These are phyloP conservation scores for Brenthis ino DNA, from an alignment of 2,888 invertebrate genomes.

Conservation along the genomic window DNA sequence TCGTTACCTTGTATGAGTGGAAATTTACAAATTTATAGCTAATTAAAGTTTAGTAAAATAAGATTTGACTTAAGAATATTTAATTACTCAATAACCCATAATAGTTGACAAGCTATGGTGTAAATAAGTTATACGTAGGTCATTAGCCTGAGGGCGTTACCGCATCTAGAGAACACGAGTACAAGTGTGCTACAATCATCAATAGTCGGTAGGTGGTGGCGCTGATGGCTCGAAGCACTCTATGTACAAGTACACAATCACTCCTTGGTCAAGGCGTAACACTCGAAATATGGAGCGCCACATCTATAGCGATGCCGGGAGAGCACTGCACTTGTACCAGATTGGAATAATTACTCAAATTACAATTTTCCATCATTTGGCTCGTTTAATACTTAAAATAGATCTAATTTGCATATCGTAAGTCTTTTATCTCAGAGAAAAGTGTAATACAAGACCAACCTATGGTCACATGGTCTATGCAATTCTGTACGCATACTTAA, in stretches of 20 bases:
- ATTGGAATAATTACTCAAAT: conserved; percentile 3
- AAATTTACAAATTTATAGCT: no score
- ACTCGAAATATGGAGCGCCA: neutral
- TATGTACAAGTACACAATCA: neutral
- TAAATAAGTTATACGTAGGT: no score
- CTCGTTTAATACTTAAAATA: neutral
- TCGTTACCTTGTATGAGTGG: no score
- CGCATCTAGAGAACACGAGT: neutral
- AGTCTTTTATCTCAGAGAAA: no score
- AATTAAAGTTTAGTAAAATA: no score
- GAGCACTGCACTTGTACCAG: neutral
- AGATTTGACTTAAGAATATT: no score
- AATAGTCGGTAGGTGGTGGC: conserved; percentile 12
- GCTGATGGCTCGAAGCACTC: neutral
- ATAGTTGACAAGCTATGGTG: no score
- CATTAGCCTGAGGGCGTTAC: neutral
- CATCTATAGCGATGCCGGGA: neutral
- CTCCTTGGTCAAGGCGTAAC: neutral
- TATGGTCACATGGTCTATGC: no score
- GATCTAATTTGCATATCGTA: no score
- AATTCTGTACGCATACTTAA: no score
- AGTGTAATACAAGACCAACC: no score
- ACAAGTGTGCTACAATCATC: conserved; percentile 7
- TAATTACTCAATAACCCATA: no score
- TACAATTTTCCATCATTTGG: neutral